Evolutionary conservation across 2,888 invertebrate species (phyloP), one percentile per base, ranked within the genome.

Genomic region (Uropetala carovei): DNA sequence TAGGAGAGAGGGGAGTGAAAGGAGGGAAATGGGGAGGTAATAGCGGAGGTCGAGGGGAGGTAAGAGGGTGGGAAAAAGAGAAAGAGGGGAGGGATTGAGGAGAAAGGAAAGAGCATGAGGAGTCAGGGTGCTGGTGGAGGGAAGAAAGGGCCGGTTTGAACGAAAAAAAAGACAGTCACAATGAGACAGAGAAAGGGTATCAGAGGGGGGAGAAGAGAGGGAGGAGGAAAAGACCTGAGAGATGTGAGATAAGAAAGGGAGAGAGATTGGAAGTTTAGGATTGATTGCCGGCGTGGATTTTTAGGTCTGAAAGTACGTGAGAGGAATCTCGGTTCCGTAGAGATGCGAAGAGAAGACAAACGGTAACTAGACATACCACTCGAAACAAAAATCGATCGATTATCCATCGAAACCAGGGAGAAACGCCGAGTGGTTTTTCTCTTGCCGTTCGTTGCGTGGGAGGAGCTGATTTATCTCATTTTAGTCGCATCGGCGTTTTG

Each of bases 331-430:
- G 5, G 43, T n/a, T 5, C 75, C 22, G 27, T 22, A 43, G 43
- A 43, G 43, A 43, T 43, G 68, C 22, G 75, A 13, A 68, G 75
- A 14, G 14, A 75, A 75, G 75, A 75, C 27, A 75, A 75, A 75
- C 75, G 75, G 75, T 75, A 75, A 75, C 75, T 22, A 75, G 75
- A 75, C 22, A 75, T n/a, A 75, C 22, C 10, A 75, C 27, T 75
- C 75, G 11, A 75, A 75, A 27, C 27, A 75, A 75, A 75, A 13
- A 75, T 8, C 11, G 27, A 75, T 75, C 22, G 22, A 9, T 75
- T 10, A 75, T 10, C 22, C 10, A 1, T 11, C 22, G 22, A 27
- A 75, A 27, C 13, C n/a, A 22, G n/a, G 22, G 13, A 13, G 68
- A 14, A 27, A 13, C 11, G n/a, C n/a, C n/a, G n/a, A n/a, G n/a